Evolutionary conservation across 35 echinoderm and acorn worm species (phyloP).

Genomic region (Eucidaris tribuloides): DNA sequence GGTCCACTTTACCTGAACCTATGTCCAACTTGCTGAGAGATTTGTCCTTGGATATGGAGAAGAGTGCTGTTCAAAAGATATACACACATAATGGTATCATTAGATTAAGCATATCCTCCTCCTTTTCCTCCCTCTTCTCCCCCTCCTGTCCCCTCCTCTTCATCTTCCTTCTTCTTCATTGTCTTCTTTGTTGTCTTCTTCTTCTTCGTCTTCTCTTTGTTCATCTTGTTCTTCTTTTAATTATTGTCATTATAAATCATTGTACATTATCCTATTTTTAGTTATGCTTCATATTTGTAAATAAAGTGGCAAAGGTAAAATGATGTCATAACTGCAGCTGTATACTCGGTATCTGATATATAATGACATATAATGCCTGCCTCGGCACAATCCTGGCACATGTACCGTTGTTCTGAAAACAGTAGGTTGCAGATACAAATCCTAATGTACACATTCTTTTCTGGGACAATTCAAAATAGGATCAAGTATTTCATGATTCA

Average conservation of each 20-base stretch:
- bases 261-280: too few species aligned
- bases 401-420: too few species aligned
- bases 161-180: background rate
- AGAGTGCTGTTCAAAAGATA: conserved; percentile 36
- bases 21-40: conserved; percentile 70
- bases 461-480: background rate
- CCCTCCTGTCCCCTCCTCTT: background rate
- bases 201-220: background rate
- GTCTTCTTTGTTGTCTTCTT: background rate
- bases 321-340: too few species aligned
- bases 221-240: background rate
- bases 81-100: background rate
- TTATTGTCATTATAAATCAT: too few species aligned
- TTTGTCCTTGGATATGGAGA: conserved; percentile 90
- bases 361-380: too few species aligned
- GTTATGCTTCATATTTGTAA: too few species aligned
- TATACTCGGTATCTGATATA: too few species aligned
- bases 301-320: too few species aligned
- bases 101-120: background rate
- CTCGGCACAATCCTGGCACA: too few species aligned
- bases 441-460: background rate
- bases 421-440: too few species aligned
- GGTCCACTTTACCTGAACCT: conserved; percentile 34
- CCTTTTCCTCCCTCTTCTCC: background rate
- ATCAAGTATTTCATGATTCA: background rate